Base-by-base conservation (phyloP, 2,113 vertebrate genomes). In the Cephalopterus ornatus region DNA sequence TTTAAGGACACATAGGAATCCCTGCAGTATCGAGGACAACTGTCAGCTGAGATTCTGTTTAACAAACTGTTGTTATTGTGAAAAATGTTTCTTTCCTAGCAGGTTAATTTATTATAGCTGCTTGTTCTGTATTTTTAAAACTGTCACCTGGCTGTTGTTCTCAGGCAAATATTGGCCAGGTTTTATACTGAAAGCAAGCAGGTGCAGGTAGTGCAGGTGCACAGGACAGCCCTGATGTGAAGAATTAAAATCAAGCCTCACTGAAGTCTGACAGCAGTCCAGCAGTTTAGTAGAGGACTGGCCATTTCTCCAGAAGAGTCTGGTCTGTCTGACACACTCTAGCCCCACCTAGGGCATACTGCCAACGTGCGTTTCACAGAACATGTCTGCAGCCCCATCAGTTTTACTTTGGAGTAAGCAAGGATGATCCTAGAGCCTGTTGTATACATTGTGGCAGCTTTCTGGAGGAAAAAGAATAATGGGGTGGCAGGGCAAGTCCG, bases 291-390 rank as follows among this genome's bases (percentile, higher is more conserved):
- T 13, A n/a, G 65, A 50, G 17, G n/a, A 67, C 10, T 10, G n/a
- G 8, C 28, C 4, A 0, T 41, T 92, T 71, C 12, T 73, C 19
- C 32, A 7, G 35, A 42, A 59, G 17, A 76, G 41, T 37, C 56
- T 4, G 2, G 13, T 52, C 27, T 14, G 8, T 63, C 18, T 14
- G 37, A 23, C 18, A 11, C 0, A 0, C 26, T 32, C 26, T 8
- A 7, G 11, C 46, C 56, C 27, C 0, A 0, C 11, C 26, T n/a
- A 5, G 6, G 8, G 26, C 0, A 0, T 55, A 7, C 28, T 58
- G 37, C 50, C 46, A 11, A 50, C 33, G 8, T 17, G 27, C 30
- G 24, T 20, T 68, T 66, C 63, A 19, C 42, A 62, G 41, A 58
- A 41, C 0, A 0, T 32, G 3, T 23, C 26, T 46, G 24, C 67